A percentile compares a stretch with the other conserved stretches of the same genome.
phyloP scores from a whole-genome alignment of 2,797 vertebrate genomes.

The Typhlichthys eigenmanni region DNA sequence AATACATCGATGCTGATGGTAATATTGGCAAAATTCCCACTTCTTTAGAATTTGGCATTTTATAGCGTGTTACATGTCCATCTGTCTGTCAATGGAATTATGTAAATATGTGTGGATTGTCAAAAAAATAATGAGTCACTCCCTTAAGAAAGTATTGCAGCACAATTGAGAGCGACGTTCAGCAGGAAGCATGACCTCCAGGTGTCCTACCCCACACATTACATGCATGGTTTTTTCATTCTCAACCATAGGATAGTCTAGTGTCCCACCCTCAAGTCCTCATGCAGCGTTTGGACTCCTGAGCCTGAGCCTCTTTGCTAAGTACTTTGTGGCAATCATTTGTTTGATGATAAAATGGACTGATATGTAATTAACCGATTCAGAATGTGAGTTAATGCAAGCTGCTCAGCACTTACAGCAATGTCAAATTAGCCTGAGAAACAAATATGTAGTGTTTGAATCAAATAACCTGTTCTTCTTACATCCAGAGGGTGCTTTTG shows the following conservation, averaged over 20 bases:
- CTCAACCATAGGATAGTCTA: slow-evolving; percentile 11
- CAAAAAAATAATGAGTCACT: neutral
- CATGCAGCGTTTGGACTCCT: neutral
- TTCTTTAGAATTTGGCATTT: no score
- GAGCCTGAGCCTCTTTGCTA: slow-evolving; percentile 13
- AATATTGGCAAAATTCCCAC: no score
- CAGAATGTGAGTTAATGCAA: slow-evolving; percentile 20
- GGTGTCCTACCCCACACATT: slow-evolving; percentile 48
- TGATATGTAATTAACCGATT: slow-evolving; percentile 26
- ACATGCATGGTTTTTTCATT: slow-evolving; percentile 36
- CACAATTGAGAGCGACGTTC: neutral
- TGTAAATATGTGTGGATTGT: neutral
- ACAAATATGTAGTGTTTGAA: slow-evolving; percentile 19
- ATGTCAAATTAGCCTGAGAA: slow-evolving; percentile 33
- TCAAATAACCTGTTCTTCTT: neutral
- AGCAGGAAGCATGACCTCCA: slow-evolving; percentile 50
- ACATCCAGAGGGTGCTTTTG: slow-evolving; percentile 52
- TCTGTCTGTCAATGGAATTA: no score
- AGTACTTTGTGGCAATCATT: slow-evolving; percentile 14
- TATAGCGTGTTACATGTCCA: no score
- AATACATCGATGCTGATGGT: no score
- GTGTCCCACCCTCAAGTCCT: slow-evolving; percentile 11
- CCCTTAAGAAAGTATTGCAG: neutral
- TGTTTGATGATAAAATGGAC: slow-evolving; percentile 27
- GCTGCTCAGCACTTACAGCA: slow-evolving; percentile 18